Percentiles rank a stretch among this genome's conserved stretches.
These are phyloP conservation scores for Platanista minor DNA, from an alignment of 2,113 vertebrate species.

Conservation along the genomic window DNA sequence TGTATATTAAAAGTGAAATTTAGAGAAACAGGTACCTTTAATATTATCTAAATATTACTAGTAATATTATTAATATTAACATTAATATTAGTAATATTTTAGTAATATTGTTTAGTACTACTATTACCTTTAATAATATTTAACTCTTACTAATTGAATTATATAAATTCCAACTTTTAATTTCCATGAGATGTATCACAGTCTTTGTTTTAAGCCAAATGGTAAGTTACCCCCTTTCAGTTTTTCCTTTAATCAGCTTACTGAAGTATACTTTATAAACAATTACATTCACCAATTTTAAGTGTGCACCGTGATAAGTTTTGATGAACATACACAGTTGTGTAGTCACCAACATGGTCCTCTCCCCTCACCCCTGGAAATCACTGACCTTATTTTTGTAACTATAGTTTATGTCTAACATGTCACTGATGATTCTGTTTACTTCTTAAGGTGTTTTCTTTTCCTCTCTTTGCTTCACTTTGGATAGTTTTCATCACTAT, in stretches of 20 bases:
- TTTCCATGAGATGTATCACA: neutral
- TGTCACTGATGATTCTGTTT: neutral
- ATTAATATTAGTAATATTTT: neutral
- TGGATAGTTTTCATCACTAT: neutral
- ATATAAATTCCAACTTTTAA: neutral
- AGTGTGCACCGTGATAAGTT: neutral
- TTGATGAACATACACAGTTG: neutral
- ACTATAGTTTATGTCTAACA: neutral
- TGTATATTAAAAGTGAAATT: neutral
- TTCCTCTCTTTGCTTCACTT: neutral
- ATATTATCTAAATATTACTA: neutral
- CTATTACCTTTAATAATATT: neutral
- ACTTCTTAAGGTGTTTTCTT: neutral
- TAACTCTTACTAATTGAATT: neutral
- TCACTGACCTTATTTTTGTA: neutral
- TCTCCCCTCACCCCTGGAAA: neutral
- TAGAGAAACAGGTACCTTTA: neutral
- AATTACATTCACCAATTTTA: neutral
- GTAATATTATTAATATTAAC: neutral
- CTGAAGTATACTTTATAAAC: neutral
- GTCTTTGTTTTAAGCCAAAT: neutral
- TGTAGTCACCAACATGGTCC: neutral
- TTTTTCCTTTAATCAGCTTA: neutral
- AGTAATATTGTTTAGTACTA: neutral
- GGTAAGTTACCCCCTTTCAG: neutral